Evolutionary conservation across 2,113 vertebrate genomes (phyloP).

Genomic region (Rhinolophus ferrumequinum): DNA sequence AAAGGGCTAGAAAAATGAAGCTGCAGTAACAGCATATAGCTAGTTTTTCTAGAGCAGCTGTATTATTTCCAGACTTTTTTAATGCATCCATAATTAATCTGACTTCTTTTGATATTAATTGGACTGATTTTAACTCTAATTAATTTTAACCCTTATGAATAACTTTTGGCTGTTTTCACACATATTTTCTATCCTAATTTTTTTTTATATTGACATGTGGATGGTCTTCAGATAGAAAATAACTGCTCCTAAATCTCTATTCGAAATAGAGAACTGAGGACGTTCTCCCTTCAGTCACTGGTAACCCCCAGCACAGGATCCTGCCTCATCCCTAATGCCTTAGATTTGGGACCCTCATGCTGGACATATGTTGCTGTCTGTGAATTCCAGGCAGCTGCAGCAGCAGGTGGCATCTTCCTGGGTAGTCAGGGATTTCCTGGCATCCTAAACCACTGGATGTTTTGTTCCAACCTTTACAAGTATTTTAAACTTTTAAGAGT

Average conservation of each 20-base stretch:
- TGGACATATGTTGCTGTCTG: rapidly evolving
- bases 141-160: not conserved
- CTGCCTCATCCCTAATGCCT: not conserved
- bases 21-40: not conserved
- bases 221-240: not conserved
- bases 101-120: not conserved
- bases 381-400: not conserved
- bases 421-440: not conserved
- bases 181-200: not conserved
- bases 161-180: not conserved
- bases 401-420: not conserved
- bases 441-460: not conserved
- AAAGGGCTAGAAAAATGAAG: not conserved
- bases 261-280: not conserved
- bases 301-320: rapidly evolving
- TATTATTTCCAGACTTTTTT: not conserved
- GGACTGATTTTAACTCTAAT: not conserved
- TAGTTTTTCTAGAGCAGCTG: not conserved
- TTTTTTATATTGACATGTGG: not conserved
- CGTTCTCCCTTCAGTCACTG: rapidly evolving
- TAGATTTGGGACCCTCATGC: rapidly evolving
- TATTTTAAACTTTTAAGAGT: not conserved
- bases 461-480: not conserved
- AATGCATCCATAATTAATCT: not conserved
- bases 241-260: not conserved